phyloP scores from a whole-genome alignment of 2,888 invertebrate genomes.

The Hydraecia micacea region DNA sequence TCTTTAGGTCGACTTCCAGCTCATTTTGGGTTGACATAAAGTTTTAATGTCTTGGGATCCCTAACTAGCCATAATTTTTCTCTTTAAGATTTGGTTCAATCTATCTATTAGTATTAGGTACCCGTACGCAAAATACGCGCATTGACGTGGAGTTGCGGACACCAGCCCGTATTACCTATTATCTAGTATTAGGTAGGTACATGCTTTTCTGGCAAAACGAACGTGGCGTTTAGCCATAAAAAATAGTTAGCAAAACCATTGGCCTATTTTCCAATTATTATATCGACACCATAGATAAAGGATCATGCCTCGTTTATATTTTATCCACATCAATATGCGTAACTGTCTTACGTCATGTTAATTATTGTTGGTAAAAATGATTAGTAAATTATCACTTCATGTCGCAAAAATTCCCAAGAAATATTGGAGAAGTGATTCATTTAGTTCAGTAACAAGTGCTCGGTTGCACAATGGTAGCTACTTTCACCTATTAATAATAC shows the following conservation, averaged over 20 bases:
- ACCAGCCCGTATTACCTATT: too few relatives aligned
- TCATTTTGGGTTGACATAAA: not conserved
- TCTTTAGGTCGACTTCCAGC: not conserved
- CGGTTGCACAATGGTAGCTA: constrained; percentile 12
- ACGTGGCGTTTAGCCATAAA: not conserved
- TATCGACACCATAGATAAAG: not conserved
- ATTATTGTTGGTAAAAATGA: not conserved
- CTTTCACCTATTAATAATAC: constrained; percentile 44
- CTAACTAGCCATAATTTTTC: not conserved
- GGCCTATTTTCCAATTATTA: not conserved
- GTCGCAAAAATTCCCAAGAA: not conserved
- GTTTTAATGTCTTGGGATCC: not conserved
- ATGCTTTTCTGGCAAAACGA: not conserved
- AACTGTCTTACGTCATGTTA: not conserved
- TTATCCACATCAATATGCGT: not conserved
- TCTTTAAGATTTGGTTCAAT: not conserved
- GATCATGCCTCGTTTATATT: not conserved
- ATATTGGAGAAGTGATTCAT: not conserved
- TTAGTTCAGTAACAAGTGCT: constrained; percentile 16
- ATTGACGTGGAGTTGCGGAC: too few relatives aligned
- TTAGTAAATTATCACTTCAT: not conserved
- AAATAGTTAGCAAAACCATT: not conserved
- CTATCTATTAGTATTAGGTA: too few relatives aligned
- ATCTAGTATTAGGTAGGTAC: too few relatives aligned
- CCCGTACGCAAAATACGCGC: too few relatives aligned